Conservation (phyloP, 2,888 invertebrate genomes). For the Sinotaia quadrata region DNA sequence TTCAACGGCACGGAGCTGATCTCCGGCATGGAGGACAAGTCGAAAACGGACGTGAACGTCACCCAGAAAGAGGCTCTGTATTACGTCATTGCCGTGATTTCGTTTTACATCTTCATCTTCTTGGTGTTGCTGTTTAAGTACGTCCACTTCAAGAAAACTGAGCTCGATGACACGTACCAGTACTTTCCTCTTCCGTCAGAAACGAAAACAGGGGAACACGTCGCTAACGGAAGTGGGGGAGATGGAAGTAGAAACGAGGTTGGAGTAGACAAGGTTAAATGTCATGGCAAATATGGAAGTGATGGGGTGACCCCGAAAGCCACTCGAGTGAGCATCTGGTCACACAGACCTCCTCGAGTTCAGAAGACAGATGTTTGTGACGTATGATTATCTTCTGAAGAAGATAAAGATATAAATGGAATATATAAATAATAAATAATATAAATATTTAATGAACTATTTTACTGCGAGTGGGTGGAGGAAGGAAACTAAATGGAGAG, state of each 20-base stretch:
- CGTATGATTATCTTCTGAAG: constrained; percentile 7
- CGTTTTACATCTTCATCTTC: constrained; percentile 60
- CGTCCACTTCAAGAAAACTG: constrained; percentile 40
- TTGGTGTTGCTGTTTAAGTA: constrained; percentile 59
- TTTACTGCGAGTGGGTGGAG: too few relatives aligned
- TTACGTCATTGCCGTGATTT: constrained; percentile 60
- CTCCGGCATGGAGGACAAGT: neutral
- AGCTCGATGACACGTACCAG: constrained; percentile 13
- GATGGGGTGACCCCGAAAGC: constrained; percentile 14
- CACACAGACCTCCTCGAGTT: constrained; percentile 1
- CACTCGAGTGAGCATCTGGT: constrained; percentile 17
- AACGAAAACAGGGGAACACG: neutral
- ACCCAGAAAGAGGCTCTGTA: constrained; percentile 49
- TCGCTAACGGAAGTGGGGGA: neutral
- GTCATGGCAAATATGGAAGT: constrained; percentile 9
- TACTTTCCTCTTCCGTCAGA: constrained; percentile 19
- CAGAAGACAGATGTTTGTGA: constrained; percentile 16
- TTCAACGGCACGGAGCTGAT: constrained; percentile 18
- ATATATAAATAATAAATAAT: too few relatives aligned
- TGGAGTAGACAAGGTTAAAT: neutral
- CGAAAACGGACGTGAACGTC: neutral
- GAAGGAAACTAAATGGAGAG: too few relatives aligned
- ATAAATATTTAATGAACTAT: too few relatives aligned
- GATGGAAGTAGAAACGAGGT: neutral
- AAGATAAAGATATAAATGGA: too few relatives aligned